These are phyloP conservation scores for Ellobium chinense DNA, from an alignment of 2,888 invertebrate species.

Conservation along the genomic window DNA sequence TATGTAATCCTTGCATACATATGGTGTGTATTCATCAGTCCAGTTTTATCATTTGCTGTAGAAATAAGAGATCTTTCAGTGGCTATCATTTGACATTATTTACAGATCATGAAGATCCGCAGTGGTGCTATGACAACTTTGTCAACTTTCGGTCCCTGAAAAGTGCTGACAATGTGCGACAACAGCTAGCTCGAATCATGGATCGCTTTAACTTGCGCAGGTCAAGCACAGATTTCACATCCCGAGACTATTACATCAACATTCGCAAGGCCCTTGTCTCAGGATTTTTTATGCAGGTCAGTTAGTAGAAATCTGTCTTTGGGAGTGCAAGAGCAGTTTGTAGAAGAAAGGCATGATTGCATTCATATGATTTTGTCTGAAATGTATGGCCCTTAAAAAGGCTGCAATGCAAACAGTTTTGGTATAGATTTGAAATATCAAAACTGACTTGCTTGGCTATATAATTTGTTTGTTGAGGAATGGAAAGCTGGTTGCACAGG, in stretches of 20 bases:
- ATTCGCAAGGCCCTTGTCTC: conserved; percentile 98
- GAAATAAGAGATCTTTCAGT: not conserved
- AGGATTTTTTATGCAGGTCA: conserved; percentile 99
- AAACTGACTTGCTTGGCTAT: no score
- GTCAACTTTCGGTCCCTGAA: conserved; percentile 99
- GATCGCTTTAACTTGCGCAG: conserved; percentile 95
- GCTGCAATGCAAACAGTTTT: no score
- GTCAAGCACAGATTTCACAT: conserved; percentile 98
- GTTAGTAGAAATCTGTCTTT: no score
- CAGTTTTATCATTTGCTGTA: not conserved
- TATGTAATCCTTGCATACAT: no score
- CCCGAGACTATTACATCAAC: conserved; percentile 98
- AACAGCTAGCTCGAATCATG: conserved; percentile 98
- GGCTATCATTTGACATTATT: not conserved
- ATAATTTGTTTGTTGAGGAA: no score
- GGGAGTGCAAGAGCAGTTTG: no score
- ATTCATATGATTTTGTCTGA: no score
- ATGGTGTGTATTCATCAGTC: no score
- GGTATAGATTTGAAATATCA: no score
- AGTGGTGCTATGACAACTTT: conserved; percentile 99
- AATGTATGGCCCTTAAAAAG: no score
- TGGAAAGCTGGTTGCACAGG: no score
- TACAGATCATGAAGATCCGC: conserved; percentile 97
- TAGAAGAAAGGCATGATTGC: no score
- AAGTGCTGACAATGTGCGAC: conserved; percentile 98